Percentiles rank a stretch among this genome's conserved stretches.
phyloP scores from a whole-genome alignment of 2,888 invertebrate genomes.

The Drosophila austrosaltans region DNA sequence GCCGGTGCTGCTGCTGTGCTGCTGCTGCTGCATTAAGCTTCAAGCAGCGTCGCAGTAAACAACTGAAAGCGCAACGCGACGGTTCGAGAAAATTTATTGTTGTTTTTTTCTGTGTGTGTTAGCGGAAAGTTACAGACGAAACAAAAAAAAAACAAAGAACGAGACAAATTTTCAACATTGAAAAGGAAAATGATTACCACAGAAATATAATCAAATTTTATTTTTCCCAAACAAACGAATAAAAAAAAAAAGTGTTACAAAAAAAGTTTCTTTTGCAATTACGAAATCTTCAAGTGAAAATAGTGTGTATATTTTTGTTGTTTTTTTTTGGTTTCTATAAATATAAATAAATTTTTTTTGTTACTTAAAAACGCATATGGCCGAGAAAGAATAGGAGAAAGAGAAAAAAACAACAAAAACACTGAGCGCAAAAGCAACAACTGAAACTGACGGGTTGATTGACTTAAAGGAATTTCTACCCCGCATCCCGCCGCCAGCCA shows the following conservation, averaged over 20 bases:
- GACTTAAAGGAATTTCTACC: conserved; percentile 68
- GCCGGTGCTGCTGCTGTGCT: conserved; percentile 23
- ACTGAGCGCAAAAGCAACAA: conserved; percentile 33
- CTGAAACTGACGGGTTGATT: conserved; percentile 70
- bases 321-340: conserved; percentile 42
- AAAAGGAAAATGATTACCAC: conserved; percentile 1
- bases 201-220: not conserved
- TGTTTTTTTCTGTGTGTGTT: conserved; percentile 20
- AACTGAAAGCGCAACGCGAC: conserved; percentile 73
- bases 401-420: not conserved
- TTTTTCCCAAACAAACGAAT: no score
- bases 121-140: conserved; percentile 52
- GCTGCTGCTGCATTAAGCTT: conserved; percentile 39
- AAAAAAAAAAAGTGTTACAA: not conserved
- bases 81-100: conserved; percentile 47
- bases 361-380: conserved; percentile 13
- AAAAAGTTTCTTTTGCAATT: conserved; percentile 11
- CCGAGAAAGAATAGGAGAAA: conserved; percentile 31
- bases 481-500: conserved; percentile 22
- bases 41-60: conserved; percentile 67
- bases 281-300: conserved; percentile 58
- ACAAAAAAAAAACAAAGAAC: not conserved
- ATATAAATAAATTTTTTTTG: conserved; percentile 30
- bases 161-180: not conserved
- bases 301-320: conserved; percentile 27